Base-by-base conservation (phyloP, 2,113 vertebrate genomes). In the Callospermophilus lateralis region DNA sequence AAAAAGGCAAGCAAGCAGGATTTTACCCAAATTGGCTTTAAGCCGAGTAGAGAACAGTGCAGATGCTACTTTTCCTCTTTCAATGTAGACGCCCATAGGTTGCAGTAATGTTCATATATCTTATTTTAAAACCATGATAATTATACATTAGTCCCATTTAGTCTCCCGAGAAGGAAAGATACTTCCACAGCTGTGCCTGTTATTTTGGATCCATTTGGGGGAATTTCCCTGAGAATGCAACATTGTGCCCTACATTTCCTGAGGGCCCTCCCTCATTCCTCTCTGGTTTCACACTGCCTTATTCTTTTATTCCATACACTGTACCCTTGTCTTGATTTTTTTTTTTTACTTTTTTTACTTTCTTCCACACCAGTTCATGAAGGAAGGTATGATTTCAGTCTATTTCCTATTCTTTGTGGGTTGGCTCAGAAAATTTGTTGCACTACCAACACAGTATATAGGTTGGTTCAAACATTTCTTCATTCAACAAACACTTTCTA, bases 41-140 rank as follows among this genome's bases (percentile, higher is more conserved):
- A 90, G 42, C 34, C 89, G 37, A 84, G 13, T 11, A 51, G 68
- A 19, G 34, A 65, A 83, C 4, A 90, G 37, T 39, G 8, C 39
- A 95, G 84, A 80, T 67, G 30, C 28, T 37, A 19, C 48, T 55
- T 86, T 42, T 73, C 67, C 37, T 8, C 5, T 58, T 73, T 80
- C 67, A 17, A 4, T 42, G 4, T n/a, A 17, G 55, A 90, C 63
- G 24, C 10, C 81, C 72, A 73, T 7, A 81, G 84, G 12, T 84
- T 92, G 24, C 20, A 63, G 24, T 37, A 26, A 8, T 78, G n/a
- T 58, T 87, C 73, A 55, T 10, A n/a, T 32, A 34, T 32, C 58
- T 72, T 76, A 80, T 76, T 93, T 87, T 84, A 65, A 94, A 94
- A n/a, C 32, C n/a, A 61, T 61, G 45, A 15, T 79, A 84, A 94